Evolutionary conservation across 2,888 invertebrate species (phyloP).

Genomic region (Copidosoma aretas): DNA sequence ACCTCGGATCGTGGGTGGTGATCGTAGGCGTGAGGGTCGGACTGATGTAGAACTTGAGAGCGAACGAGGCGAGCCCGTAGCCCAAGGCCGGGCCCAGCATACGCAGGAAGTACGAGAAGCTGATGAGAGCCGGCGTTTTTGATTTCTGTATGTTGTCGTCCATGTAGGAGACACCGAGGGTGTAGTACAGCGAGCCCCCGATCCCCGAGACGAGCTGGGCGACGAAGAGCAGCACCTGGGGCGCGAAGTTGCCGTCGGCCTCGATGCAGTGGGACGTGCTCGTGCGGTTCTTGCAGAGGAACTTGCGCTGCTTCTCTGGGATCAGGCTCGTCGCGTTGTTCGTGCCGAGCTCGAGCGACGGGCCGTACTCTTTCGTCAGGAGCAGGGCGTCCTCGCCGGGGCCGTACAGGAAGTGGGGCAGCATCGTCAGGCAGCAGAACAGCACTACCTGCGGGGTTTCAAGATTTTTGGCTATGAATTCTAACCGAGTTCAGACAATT

Average conservation of each 20-base stretch:
- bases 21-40: constrained; percentile 72
- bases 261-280: constrained; percentile 62
- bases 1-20: constrained; percentile 70
- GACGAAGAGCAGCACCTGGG: constrained; percentile 70
- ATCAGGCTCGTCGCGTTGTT: constrained; percentile 58
- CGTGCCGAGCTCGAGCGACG: constrained; percentile 54
- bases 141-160: constrained; percentile 79
- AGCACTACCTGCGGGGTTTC: constrained; percentile 62
- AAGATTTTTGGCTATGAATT: too few relatives aligned
- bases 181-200: constrained; percentile 74
- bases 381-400: constrained; percentile 72
- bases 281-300: constrained; percentile 64
- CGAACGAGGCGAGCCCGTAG: constrained; percentile 71
- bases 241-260: constrained; percentile 68
- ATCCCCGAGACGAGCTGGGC: constrained; percentile 77
- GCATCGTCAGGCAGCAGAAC: constrained; percentile 72
- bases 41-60: constrained; percentile 72
- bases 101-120: constrained; percentile 72
- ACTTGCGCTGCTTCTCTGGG: constrained; percentile 65
- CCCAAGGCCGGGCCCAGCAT: constrained; percentile 76
- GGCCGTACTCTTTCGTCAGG: constrained; percentile 69
- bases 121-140: constrained; percentile 74
- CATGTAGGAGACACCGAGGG: constrained; percentile 76
- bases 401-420: constrained; percentile 75
- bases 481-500: too few relatives aligned